These are phyloP conservation scores for Ianthella basta DNA, from an alignment of 37 sponge, comb jelly and placozoan species.

Conservation along the genomic window DNA sequence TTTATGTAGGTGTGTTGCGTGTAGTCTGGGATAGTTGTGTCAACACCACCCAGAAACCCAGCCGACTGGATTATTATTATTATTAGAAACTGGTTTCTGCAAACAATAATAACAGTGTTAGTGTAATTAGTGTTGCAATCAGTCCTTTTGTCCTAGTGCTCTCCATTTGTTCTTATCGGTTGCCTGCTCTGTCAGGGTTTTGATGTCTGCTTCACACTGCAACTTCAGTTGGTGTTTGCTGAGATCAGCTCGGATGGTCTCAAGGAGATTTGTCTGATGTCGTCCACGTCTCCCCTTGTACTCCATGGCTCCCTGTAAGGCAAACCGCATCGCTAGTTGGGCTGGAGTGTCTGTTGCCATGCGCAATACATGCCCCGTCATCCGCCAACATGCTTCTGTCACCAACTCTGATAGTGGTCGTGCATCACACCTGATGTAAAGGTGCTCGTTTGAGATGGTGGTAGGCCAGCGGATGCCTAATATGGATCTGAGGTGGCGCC, in stretches of 20 bases:
- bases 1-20: too few species aligned
- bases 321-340: constrained; percentile 10
- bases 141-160: too few species aligned
- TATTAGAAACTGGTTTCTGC: too few species aligned
- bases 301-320: neutral
- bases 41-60: too few species aligned
- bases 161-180: neutral
- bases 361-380: constrained; percentile 12
- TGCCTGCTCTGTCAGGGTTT: neutral
- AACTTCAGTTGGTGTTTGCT: neutral
- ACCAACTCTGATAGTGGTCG: constrained; percentile 33
- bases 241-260: constrained; percentile 10
- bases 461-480: constrained; percentile 14
- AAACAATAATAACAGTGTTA: too few species aligned
- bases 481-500: constrained; percentile 15
- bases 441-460: constrained; percentile 30
- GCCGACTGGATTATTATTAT: too few species aligned
- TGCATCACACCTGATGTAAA: constrained; percentile 13
- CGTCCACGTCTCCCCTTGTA: constrained; percentile 12
- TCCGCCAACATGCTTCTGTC: constrained; percentile 13
- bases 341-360: constrained; percentile 24
- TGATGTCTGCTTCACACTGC: neutral
- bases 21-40: too few species aligned
- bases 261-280: constrained; percentile 24
- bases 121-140: too few species aligned